phyloP scores from a whole-genome alignment of 1,140 invertebrate genomes.

The Nephila pilipes region DNA sequence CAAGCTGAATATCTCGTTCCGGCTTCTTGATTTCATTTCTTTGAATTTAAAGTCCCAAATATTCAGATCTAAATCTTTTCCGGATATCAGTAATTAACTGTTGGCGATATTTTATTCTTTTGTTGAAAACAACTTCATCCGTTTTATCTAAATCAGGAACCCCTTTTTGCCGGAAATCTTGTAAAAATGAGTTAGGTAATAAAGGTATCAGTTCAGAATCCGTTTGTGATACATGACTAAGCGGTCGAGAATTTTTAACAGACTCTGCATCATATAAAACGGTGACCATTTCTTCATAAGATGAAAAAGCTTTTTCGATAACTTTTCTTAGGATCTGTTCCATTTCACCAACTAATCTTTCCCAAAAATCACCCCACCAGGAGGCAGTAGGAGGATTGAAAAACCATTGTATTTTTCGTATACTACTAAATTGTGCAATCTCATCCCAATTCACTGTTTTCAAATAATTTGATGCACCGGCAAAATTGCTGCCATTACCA shows the following conservation, averaged over 20 bases:
- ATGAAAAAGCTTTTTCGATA: too few species aligned
- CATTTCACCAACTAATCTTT: too few species aligned
- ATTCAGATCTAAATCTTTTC: slow-evolving; percentile 33
- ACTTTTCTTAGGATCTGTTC: too few species aligned
- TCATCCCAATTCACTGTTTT: too few species aligned
- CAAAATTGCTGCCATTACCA: too few species aligned
- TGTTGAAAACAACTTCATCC: neutral
- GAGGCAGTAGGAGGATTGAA: too few species aligned
- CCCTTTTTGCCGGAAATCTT: slow-evolving; percentile 18
- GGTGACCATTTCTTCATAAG: too few species aligned
- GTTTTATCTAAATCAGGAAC: slow-evolving; percentile 28
- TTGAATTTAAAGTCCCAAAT: slow-evolving; percentile 14
- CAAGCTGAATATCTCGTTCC: neutral
- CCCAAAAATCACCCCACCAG: too few species aligned
- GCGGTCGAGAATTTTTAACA: neutral
- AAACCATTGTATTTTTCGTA: too few species aligned
- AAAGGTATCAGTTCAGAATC: slow-evolving; percentile 1
- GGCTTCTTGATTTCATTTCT: neutral
- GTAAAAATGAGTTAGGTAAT: slow-evolving; percentile 7
- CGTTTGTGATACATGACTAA: neutral
- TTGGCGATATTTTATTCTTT: slow-evolving; percentile 1
- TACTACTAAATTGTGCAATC: too few species aligned
- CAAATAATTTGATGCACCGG: too few species aligned
- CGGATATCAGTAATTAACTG: slow-evolving; percentile 23
- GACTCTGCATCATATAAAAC: neutral